Conservation (phyloP, 2,113 vertebrate species). For the Trachemys scripta region DNA sequence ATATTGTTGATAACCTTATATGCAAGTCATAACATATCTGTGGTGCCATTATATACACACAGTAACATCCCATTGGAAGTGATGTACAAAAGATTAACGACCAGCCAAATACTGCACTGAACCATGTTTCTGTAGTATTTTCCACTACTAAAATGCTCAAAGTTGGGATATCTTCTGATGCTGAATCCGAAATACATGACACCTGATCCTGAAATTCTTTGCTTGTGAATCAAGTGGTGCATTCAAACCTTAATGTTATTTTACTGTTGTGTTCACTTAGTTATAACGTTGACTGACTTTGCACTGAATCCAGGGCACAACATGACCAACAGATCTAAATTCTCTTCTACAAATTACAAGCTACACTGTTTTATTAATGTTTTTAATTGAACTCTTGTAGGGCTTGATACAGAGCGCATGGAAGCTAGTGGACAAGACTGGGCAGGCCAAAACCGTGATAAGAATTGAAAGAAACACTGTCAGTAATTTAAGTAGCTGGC, state of each 20-base stretch:
- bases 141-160: not conserved
- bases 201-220: not conserved
- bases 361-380: not conserved
- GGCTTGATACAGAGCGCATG: not conserved
- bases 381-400: not conserved
- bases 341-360: not conserved
- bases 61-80: not conserved
- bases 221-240: not conserved
- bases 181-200: not conserved
- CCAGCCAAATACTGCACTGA: not conserved
- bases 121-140: not conserved
- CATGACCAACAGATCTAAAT: not conserved
- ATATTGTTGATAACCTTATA: not conserved
- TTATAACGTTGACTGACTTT: constrained; percentile 1
- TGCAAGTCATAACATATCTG: not conserved
- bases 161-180: not conserved
- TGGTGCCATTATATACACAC: not conserved
- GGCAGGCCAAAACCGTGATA: not conserved
- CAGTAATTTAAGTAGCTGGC: not conserved
- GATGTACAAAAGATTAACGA: not conserved
- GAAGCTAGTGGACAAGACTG: not conserved
- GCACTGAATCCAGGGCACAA: not conserved
- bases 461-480: not conserved
- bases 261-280: not conserved
- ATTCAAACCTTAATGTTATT: not conserved